Conservation (phyloP, 2,113 vertebrate species). For the Synodontis membranacea region DNA sequence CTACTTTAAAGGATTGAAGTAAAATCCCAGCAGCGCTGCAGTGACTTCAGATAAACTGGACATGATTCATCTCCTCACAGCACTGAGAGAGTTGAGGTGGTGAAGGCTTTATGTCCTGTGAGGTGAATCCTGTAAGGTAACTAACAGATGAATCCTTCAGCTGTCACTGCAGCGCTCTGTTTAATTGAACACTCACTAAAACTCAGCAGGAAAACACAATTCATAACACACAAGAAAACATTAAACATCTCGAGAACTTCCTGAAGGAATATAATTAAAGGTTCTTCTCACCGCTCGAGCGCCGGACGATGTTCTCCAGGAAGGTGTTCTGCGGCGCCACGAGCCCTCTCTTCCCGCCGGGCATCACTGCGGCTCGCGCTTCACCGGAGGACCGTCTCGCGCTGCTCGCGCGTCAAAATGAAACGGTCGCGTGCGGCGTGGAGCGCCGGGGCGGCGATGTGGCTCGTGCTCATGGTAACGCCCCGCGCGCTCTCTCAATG, state of each 20-base stretch:
- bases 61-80: not conserved
- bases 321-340: constrained; percentile 99
- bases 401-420: constrained; percentile 58
- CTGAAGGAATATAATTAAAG: not conserved
- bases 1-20: not conserved
- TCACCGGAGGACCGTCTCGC: constrained; percentile 59
- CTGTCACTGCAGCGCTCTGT: not conserved
- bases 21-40: not conserved
- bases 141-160: not conserved
- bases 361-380: constrained; percentile 85
- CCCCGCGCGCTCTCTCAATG: not conserved
- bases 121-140: no score
- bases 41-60: not conserved
- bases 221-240: no score
- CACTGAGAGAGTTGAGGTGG: not conserved
- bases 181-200: not conserved
- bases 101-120: not conserved
- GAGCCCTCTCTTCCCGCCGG: constrained; percentile 96
- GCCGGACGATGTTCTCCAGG: constrained; percentile 93
- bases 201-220: not conserved
- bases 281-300: constrained; percentile 86
- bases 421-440: constrained; percentile 7
- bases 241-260: not conserved
- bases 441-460: constrained; percentile 4
- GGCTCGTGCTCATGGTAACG: constrained; percentile 16